A percentile compares a stretch with the other conserved stretches of the same genome.
Conservation (phyloP, 35 echinoderm and acorn worm genomes). For the Eucidaris tribuloides region DNA sequence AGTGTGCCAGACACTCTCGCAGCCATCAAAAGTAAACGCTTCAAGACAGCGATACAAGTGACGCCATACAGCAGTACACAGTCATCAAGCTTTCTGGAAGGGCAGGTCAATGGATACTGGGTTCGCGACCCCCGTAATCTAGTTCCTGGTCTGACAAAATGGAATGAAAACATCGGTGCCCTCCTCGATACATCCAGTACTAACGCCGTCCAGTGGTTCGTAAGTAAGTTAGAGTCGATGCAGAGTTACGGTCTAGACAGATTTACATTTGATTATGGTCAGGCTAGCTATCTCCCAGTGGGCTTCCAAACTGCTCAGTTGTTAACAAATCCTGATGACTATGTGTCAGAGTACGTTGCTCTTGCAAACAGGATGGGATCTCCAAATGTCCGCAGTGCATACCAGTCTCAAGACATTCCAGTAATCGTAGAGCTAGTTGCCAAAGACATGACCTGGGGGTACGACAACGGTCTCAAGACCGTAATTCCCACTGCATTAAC, state of each 20-base stretch:
- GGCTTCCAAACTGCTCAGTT: constrained; percentile 52
- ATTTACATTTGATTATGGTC: constrained; percentile 89
- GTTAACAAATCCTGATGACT: constrained; percentile 68
- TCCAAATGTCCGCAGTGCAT: constrained; percentile 55
- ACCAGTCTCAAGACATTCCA: constrained; percentile 59
- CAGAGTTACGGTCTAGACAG: constrained; percentile 36
- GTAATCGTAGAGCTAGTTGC: constrained; percentile 52
- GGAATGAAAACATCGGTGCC: constrained; percentile 61
- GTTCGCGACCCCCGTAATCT: constrained; percentile 67
- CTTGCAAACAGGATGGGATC: constrained; percentile 30
- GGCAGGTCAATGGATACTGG: constrained; percentile 25
- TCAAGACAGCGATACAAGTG: constrained; percentile 40
- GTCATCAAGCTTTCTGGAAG: constrained; percentile 58
- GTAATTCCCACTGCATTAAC: constrained; percentile 78
- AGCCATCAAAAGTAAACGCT: constrained; percentile 39
- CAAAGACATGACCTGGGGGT: constrained; percentile 52
- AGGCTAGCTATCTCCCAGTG: constrained; percentile 80
- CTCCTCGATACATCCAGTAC: constrained; percentile 64
- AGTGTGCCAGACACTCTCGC: constrained; percentile 32
- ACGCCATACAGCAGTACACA: constrained; percentile 59
- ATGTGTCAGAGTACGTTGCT: constrained; percentile 51
- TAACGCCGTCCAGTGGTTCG: constrained; percentile 59
- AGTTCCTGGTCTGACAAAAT: constrained; percentile 79
- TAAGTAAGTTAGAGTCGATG: constrained; percentile 37
- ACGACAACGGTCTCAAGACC: constrained; percentile 71